Base-by-base conservation (phyloP, 2,113 vertebrate species). In the Eulemur rufifrons region DNA sequence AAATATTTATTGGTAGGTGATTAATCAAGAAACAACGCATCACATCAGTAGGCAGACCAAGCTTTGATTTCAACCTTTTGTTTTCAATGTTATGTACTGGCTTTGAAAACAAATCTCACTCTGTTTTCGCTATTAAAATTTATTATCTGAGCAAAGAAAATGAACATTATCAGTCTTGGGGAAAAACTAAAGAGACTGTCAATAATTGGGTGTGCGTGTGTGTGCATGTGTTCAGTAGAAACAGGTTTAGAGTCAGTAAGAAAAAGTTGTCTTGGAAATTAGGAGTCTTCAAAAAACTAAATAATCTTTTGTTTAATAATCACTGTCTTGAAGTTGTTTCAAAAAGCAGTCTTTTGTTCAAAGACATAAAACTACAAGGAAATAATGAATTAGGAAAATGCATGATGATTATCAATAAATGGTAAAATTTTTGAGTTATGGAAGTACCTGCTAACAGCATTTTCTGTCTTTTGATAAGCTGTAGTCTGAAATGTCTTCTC, bases 381-480 rank as follows among this genome's bases (percentile, higher is more conserved):
- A 54, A 81, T 29, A 32, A 9, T 21, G 56, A 95, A 56, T 77
- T 88, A 68, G 78, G 88, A 95, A 59, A 97, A 66, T 74, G 94
- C n/a, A 81, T 82, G 63, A 23, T 74, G 7, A 20, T 27, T 14
- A 77, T 91, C 71, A 83, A 13, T 17, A 98, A 85, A 52, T 12
- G 0, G 27, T 25, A 47, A 89, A 4, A 88, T 86, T 95, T 93
- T 95, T 52, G 85, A 96, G 97, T 94, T 78, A 85, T 2, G 7
- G 39, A 85, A 94, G 83, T 56, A 89, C 42, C 45, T 95, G 50
- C 89, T 97, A 47, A 86, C 88, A 80, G 96, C 73, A 77, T 96
- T 96, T 95, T 39, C 15, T 94, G 27, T 73, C 45, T 63, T 97
- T 81, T 95, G 45, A 87, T 96, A 94, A 98, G n/a, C 17, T 52